phyloP scores from a whole-genome alignment of 1,140 invertebrate species.

The Euwallacea similis region DNA sequence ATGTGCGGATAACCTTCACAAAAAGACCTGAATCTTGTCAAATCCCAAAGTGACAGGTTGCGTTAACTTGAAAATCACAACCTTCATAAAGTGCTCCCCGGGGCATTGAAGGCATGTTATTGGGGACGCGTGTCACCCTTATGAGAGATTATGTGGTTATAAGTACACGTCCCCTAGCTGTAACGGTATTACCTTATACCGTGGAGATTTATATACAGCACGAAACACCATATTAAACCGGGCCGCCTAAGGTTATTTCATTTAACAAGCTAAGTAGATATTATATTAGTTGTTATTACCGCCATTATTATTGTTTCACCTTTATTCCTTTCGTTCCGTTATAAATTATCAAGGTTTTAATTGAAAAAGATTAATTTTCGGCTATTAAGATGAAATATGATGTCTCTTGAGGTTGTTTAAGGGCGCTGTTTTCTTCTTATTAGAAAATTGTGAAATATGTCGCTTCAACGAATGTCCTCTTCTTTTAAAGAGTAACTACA shows the following conservation, averaged over 20 bases:
- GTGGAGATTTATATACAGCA: constrained; percentile 35
- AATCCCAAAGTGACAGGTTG: no score
- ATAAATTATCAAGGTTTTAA: constrained; percentile 33
- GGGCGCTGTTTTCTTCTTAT: background rate
- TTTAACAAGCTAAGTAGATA: constrained; percentile 39
- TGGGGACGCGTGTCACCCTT: constrained; percentile 37
- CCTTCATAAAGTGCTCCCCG: constrained; percentile 35
- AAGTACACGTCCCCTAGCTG: constrained; percentile 34
- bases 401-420: constrained; percentile 12
- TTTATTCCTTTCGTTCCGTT: constrained; percentile 24
- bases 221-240: constrained; percentile 38
- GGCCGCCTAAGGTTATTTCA: constrained; percentile 34
- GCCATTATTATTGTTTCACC: constrained; percentile 35
- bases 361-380: constrained; percentile 34
- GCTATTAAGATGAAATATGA: constrained; percentile 20
- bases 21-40: no score
- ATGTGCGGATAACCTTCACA: no score
- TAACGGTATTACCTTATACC: constrained; percentile 21
- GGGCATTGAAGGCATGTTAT: constrained; percentile 33
- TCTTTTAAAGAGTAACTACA: constrained; percentile 4
- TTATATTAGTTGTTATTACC: constrained; percentile 36
- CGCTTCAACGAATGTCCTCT: no score
- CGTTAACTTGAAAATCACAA: constrained; percentile 26
- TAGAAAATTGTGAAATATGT: constrained; percentile 2
- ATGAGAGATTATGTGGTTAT: constrained; percentile 41